Evolutionary conservation across 2,113 vertebrate genomes (phyloP).

Genomic region (Silurus glanis): DNA sequence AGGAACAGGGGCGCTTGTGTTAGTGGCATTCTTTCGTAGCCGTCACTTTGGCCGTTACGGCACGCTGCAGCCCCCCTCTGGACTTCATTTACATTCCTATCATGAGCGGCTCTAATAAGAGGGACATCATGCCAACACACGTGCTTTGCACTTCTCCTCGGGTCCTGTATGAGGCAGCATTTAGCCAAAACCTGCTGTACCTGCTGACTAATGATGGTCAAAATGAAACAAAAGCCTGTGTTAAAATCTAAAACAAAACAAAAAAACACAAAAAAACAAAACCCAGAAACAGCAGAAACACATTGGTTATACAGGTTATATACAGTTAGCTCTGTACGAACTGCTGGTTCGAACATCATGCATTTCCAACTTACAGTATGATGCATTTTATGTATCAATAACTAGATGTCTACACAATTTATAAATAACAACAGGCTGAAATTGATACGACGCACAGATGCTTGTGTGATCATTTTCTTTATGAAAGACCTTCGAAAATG

Average conservation of each 20-base stretch:
- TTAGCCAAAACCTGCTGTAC: neutral
- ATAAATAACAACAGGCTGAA: constrained; percentile 3
- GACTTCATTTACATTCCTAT: constrained; percentile 50
- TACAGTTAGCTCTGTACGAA: neutral
- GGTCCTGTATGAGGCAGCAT: constrained; percentile 24
- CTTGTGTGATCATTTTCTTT: neutral
- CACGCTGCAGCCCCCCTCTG: neutral
- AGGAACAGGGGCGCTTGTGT: constrained; percentile 45
- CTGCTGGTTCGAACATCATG: neutral
- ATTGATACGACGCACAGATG: constrained; percentile 3
- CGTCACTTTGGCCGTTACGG: constrained; percentile 22
- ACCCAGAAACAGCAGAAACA: neutral
- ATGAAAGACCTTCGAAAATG: neutral
- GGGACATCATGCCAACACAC: neutral
- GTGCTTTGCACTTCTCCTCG: neutral
- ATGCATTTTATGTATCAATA: neutral
- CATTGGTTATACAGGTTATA: neutral
- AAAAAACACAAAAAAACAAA: neutral
- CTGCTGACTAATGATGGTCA: neutral
- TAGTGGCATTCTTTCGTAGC: constrained; percentile 33
- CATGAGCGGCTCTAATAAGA: constrained; percentile 17
- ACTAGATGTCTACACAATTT: neutral
- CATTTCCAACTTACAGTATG: neutral
- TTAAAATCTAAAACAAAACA: neutral
- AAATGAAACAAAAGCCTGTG: neutral